phyloP scores from a whole-genome alignment of 2,797 vertebrate species.

The Tamandua tetradactyla region DNA sequence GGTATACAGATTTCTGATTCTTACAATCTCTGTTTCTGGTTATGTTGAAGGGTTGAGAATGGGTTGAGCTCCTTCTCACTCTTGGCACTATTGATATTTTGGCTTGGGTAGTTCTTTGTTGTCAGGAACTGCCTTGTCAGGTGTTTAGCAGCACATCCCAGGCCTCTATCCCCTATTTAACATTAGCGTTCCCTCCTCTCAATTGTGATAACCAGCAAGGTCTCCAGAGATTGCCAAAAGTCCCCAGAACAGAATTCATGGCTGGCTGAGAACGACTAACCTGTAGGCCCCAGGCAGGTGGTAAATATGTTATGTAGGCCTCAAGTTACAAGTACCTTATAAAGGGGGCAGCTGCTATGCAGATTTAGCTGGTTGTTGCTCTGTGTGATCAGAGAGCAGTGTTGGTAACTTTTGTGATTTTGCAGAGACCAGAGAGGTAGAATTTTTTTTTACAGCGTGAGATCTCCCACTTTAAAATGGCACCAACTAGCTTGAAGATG shows the following conservation, averaged over 20 bases:
- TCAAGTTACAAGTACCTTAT: background rate
- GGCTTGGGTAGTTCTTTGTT: too few relatives aligned
- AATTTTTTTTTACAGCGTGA: background rate
- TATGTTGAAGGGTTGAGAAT: background rate
- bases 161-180: background rate
- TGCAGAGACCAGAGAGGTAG: background rate
- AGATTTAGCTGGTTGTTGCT: background rate
- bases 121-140: background rate
- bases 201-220: fast-evolving
- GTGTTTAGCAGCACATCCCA: background rate
- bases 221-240: background rate
- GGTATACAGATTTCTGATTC: conserved; percentile 83
- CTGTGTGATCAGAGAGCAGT: too few relatives aligned
- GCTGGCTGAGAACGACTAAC: background rate
- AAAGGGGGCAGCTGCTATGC: background rate
- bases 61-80: background rate
- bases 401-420: background rate
- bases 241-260: background rate
- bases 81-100: background rate
- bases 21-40: background rate
- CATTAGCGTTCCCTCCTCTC: background rate
- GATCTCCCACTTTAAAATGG: background rate
- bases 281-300: background rate
- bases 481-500: background rate
- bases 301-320: background rate